Base-by-base conservation (phyloP, 2,113 vertebrate species). In the Xenotilapia leptura region DNA sequence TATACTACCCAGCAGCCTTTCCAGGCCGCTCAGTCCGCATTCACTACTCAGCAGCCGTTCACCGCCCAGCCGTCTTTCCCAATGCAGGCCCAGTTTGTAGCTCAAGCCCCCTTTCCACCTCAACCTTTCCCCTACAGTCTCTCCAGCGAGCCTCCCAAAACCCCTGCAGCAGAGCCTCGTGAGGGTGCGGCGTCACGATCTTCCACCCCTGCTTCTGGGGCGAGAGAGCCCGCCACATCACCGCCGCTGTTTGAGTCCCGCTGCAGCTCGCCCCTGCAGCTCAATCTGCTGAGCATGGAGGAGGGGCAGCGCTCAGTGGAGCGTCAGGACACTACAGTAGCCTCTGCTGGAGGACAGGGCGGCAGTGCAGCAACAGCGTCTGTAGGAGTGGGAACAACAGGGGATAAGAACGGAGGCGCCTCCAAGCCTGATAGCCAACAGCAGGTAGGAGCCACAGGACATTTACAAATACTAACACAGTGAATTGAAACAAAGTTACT, bases 241-340 rank as follows among this genome's bases (percentile, higher is more conserved):
- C 97, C 97, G 0, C 97, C 97, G 0, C 95, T 98, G 7, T 99
- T 98, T 79, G 97, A 97, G 90, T 99, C 98, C 0, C 96, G 97
- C 2, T 98, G 98, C 93, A 99, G 98, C 95, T 98, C 98, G 1
- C 98, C 98, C 0, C 95, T 99, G 81, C 98, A 98, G 91, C 96
- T 98, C 80, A 98, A 99, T 77, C 96, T 99, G 55, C 96, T 99
- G 2, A 98, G 98, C 87, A 95, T 99, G 93, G 98, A 99, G 82
- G 98, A 99, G 83, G 96, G 95, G 1, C 97, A 97, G 1, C 97
- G 97, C 10, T 92, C 92, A 0, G 45, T 92, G 49, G 95, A 95
- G 3, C 88, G 90, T 9, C 94, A 91, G 87, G 94, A 97, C 83
- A 90, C 90, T 84, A 53, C 92, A n/a, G 84, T 91, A 1, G 53